These are phyloP conservation scores for Noctua pronuba DNA, from an alignment of 2,888 invertebrate species.

Conservation along the genomic window DNA sequence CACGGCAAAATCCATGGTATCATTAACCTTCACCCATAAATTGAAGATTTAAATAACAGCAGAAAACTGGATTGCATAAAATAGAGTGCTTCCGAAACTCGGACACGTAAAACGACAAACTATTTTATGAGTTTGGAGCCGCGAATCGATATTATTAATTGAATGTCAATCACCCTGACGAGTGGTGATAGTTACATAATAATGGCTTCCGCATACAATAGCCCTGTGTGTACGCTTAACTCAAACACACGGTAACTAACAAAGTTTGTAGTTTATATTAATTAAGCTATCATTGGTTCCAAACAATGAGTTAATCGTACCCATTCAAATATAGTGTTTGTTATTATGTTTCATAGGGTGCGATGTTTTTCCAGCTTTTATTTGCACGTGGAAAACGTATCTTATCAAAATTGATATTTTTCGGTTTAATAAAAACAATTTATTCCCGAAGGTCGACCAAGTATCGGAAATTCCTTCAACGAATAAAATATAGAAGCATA, in stretches of 20 bases:
- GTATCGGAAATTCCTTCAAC: background rate
- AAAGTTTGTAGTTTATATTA: conserved; percentile 19
- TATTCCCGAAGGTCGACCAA: background rate
- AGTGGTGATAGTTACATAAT: conserved; percentile 20
- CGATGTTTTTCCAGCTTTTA: no score
- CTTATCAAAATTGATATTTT: background rate
- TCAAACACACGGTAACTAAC: conserved; percentile 11
- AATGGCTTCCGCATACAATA: conserved; percentile 23
- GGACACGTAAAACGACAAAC: background rate
- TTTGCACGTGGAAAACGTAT: background rate
- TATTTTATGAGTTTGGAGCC: background rate
- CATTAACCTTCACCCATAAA: background rate
- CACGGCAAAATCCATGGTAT: background rate
- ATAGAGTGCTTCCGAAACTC: background rate
- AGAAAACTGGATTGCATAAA: background rate
- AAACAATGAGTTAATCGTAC: background rate
- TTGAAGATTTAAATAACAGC: background rate
- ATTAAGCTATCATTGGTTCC: background rate
- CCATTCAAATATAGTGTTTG: background rate
- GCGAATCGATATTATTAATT: conserved; percentile 42
- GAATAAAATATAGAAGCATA: background rate
- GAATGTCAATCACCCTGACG: conserved; percentile 45
- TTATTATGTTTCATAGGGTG: background rate
- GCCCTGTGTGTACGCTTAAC: background rate
- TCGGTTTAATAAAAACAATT: background rate